These are phyloP conservation scores for Heterochromis multidens DNA, from an alignment of 2,113 vertebrate genomes.

Conservation along the genomic window DNA sequence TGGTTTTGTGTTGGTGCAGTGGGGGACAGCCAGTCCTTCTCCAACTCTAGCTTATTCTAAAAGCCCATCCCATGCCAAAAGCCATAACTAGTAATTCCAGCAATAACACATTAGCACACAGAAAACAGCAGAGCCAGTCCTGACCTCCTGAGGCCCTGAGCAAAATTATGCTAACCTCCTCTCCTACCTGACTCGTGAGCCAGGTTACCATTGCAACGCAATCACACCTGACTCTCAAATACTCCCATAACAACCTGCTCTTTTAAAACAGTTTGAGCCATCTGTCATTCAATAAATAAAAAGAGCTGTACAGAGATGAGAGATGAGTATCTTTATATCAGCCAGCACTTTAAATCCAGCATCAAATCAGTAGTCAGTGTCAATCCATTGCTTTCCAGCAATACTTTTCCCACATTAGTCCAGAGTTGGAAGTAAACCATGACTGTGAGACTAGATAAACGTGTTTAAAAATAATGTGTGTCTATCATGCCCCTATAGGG, in stretches of 20 bases:
- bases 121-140: no score
- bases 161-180: no score
- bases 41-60: not conserved
- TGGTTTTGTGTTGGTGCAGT: not conserved
- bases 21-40: no score
- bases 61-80: not conserved
- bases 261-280: not conserved
- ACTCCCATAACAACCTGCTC: rapidly evolving
- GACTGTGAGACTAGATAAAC: not conserved
- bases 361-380: not conserved
- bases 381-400: not conserved
- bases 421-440: not conserved
- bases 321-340: not conserved
- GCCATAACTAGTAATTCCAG: not conserved
- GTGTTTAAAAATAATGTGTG: not conserved
- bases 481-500: not conserved
- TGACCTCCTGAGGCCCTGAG: no score
- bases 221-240: not conserved
- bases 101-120: not conserved
- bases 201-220: not conserved
- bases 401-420: not conserved
- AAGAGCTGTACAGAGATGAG: not conserved
- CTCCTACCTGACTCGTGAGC: no score
- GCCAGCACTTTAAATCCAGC: not conserved
- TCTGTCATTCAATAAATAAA: not conserved